These are phyloP conservation scores for Schizopygopsis pylzovi DNA, from an alignment of 2,797 vertebrate species.

Conservation along the genomic window DNA sequence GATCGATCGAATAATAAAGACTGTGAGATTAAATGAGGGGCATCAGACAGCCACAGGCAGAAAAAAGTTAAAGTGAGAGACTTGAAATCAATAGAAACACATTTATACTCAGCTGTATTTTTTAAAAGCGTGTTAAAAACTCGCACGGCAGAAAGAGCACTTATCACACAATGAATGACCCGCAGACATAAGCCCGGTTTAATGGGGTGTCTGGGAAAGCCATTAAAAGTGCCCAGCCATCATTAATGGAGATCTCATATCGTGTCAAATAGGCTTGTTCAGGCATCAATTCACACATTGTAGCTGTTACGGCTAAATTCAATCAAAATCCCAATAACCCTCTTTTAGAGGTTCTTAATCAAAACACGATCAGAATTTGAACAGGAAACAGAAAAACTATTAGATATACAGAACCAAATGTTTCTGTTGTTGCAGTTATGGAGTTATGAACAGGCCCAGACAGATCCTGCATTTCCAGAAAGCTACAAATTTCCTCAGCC, in stretches of 20 bases:
- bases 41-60: slow-evolving; percentile 40
- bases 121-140: slow-evolving; percentile 69
- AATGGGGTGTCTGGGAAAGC: slow-evolving; percentile 64
- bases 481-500: background rate
- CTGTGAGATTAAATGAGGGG: slow-evolving; percentile 36
- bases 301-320: slow-evolving; percentile 48
- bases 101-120: slow-evolving; percentile 68
- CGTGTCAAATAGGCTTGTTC: slow-evolving; percentile 66
- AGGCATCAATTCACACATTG: slow-evolving; percentile 62
- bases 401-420: background rate
- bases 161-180: slow-evolving; percentile 70
- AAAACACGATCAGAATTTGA: slow-evolving; percentile 5
- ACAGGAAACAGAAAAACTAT: slow-evolving; percentile 17
- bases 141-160: slow-evolving; percentile 64
- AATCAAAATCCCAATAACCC: slow-evolving; percentile 50
- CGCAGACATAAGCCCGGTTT: slow-evolving; percentile 68
- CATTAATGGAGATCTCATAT: slow-evolving; percentile 70
- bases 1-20: slow-evolving; percentile 60
- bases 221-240: slow-evolving; percentile 68
- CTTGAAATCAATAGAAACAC: slow-evolving; percentile 70
- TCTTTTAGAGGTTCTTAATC: slow-evolving; percentile 19
- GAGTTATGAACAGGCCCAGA: background rate
- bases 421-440: background rate
- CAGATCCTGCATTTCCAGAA: background rate
- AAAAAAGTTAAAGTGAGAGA: slow-evolving; percentile 58